Base-by-base conservation (phyloP, 2,113 vertebrate species). In the Oncorhynchus clarkii region DNA sequence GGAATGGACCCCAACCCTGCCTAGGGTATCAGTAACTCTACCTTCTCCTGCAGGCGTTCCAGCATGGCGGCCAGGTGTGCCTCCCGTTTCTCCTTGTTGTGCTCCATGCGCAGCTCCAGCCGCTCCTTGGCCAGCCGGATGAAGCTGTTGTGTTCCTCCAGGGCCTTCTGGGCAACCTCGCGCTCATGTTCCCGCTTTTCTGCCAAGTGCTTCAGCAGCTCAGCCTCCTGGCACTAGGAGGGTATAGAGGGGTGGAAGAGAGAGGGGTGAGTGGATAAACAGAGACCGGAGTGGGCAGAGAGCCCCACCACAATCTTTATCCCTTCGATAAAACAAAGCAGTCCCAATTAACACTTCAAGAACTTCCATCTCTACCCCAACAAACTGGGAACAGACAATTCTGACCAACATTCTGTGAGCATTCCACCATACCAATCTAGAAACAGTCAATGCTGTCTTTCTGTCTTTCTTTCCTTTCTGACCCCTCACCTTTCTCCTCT, bases 161-260 rank as follows among this genome's bases (percentile, higher is more conserved):
- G 90, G 82, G 96, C 96, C 83, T 98, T 98, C 88, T 96, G 96
- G 65, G 95, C 95, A 27, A 97, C 96, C n/a, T 96, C 96, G 2
- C 95, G 89, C 82, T 97, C 95, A 0, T 98, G 96, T 5, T 98
- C 97, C 71, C 97, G 79, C 80, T 96, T 95, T 80, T 96, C 97
- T 0, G 96, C 96, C 80, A 98, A 88, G 66, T 97, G 96, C 74
- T 98, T 98, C 82, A 96, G 92, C 69, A 98, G 94, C 89, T 99
- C 97, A 0, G 98, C 95, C 85, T 99, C 96, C 78, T 97, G 96
- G 86, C 93, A 96, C 96, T 97, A 69, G 67, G 71, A 67, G 59
- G 69, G 49, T 71, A 70, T 45, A 78, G 45, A 70, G 67, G 29
- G 9, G 9, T 26, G 49, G 49, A 22, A 39, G 20, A 68, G 14